These are phyloP conservation scores for Mellivora capensis DNA, from an alignment of 2,113 vertebrate species.

Conservation along the genomic window DNA sequence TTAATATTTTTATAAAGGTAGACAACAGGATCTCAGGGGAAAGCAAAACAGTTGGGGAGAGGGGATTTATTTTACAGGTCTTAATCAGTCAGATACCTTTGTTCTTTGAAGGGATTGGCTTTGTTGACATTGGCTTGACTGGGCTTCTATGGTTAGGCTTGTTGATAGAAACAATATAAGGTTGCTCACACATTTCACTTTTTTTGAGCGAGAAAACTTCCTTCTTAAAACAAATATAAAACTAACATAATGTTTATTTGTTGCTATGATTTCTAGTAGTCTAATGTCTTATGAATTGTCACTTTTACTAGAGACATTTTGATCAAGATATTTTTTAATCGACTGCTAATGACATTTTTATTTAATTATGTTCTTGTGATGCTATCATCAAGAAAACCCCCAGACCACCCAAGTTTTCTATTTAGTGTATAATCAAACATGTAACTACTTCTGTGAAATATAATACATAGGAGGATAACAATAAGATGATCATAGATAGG, in stretches of 20 bases:
- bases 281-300: neutral
- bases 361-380: neutral
- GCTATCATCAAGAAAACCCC: neutral
- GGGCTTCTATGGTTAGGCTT: neutral
- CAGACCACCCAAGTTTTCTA: neutral
- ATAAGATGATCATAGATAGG: neutral
- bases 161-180: constrained; percentile 10
- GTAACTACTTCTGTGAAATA: neutral
- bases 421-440: neutral
- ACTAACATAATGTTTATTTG: neutral
- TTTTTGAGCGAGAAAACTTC: neutral
- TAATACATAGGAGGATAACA: neutral
- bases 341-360: neutral
- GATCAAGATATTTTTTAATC: neutral
- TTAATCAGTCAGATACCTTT: constrained; percentile 36
- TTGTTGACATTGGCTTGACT: constrained; percentile 58
- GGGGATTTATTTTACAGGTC: constrained; percentile 23
- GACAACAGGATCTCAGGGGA: neutral
- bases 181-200: neutral
- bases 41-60: neutral
- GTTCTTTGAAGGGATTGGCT: constrained; percentile 36
- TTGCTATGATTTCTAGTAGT: neutral
- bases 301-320: neutral
- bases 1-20: neutral
- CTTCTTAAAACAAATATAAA: neutral